Evolutionary conservation across 2,888 invertebrate genomes (phyloP), one percentile per base, ranked within the genome.

Genomic region (Torymus auratus): DNA sequence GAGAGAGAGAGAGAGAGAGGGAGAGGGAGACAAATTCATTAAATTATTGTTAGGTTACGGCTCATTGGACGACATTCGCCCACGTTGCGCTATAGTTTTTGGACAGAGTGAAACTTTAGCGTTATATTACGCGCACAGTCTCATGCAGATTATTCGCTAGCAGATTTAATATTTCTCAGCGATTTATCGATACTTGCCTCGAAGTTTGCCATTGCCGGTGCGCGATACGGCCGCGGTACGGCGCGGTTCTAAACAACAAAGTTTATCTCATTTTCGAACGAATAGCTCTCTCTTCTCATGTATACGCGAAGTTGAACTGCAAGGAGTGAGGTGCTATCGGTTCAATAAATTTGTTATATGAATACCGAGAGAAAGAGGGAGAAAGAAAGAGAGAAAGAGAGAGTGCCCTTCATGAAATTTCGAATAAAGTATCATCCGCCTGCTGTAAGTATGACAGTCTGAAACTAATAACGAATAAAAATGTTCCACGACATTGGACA

Each of bases 161-260:
- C 67, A 72, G 58, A 71, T 71, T 71, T 65, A 65, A 61, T 72
- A 50, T 68, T 72, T 61, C 28, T 20, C 20, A n/a, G 23, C 67
- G 62, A 73, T 78, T 78, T 78, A 68, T 73, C 73, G 60, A 72
- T 53, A 53, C 53, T 67, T 55, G 41, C 41, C 55, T 61, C 15
- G 11, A 67, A 73, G 58, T 73, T 78, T 61, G 20, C 15, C 67
- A 10, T 69, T 60, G n/a, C 64, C 60, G 5, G 41, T 5, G 7
- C 41, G 41, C 5, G 41, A n/a, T n/a, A n/a, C n/a, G n/a, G n/a
- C n/a, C n/a, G n/a, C n/a, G 5, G 41, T 7, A 10, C 41, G 41
- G 41, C 52, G 52, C 71, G 55, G 58, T 78, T 56, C 65, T 78
- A 71, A 71, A 78, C 50, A 77, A 71, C 58, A 65, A 78, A 72